Conservation (phyloP, 2,113 vertebrate genomes). For the Nothobranchius kuhntae region DNA sequence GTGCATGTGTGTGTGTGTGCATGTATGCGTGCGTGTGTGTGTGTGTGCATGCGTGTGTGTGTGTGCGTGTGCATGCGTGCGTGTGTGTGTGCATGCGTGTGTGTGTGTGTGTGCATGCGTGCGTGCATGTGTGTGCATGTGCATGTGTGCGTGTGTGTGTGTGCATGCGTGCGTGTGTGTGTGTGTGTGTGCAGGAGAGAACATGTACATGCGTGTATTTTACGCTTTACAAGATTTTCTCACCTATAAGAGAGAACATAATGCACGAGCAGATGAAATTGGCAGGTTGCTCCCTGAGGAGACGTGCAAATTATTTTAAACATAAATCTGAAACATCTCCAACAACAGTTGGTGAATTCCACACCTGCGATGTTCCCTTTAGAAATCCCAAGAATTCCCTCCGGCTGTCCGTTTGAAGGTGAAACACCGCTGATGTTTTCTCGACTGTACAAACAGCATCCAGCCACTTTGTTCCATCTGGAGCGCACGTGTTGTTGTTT, state of each 20-base stretch:
- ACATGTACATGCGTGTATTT: conserved; percentile 41
- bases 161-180: neutral
- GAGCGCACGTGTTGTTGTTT: conserved; percentile 44
- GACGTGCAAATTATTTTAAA: conserved; percentile 10
- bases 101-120: no score
- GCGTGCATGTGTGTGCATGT: no score
- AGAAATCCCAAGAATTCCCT: neutral
- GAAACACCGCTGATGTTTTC: conserved; percentile 14
- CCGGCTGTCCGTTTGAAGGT: conserved; percentile 11
- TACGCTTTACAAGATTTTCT: conserved; percentile 18
- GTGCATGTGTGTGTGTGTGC: no score
- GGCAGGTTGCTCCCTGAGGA: conserved; percentile 25
- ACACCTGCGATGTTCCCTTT: conserved; percentile 17
- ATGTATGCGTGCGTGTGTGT: no score
- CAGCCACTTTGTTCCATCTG: conserved; percentile 42
- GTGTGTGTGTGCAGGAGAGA: conserved; percentile 16
- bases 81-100: no score
- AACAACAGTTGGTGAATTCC: conserved; percentile 14
- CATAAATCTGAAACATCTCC: neutral
- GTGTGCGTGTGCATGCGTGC: no score
- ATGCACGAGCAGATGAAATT: conserved; percentile 38
- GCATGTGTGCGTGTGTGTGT: no score
- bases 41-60: no score
- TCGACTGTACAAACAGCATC: conserved; percentile 32
- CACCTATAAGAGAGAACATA: conserved; percentile 15